Evolutionary conservation across 53 echinoderm and acorn worm species (phyloP).

Genomic region (Holothuria scabra): DNA sequence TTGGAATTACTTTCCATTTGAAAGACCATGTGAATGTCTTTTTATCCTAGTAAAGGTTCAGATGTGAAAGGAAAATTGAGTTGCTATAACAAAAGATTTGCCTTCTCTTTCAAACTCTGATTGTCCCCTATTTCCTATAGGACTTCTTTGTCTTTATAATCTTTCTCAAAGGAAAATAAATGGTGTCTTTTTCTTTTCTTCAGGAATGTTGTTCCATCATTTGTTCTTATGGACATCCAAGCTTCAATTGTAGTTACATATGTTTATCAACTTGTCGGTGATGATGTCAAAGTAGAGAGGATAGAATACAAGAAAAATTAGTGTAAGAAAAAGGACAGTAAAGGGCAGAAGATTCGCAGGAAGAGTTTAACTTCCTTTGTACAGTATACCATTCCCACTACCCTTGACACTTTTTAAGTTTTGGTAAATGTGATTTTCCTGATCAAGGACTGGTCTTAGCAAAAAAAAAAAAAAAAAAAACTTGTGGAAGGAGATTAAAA

Average conservation of each 20-base stretch:
- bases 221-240: constrained; percentile 99
- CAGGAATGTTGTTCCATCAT: constrained; percentile 87
- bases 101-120: no score
- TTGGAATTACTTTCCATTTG: no score
- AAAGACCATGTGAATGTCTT: no score
- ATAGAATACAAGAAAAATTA: constrained; percentile 99
- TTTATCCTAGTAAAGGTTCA: no score
- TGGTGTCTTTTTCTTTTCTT: background rate
- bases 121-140: no score
- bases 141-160: no score
- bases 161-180: no score
- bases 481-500: no score
- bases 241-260: constrained; percentile 98
- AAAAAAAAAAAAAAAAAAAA: no score
- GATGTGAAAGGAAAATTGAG: no score
- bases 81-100: no score
- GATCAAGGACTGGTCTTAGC: no score
- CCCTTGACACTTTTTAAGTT: background rate
- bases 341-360: background rate
- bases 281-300: constrained; percentile 99
- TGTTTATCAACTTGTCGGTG: constrained; percentile 96
- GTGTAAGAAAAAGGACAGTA: background rate
- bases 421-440: background rate
- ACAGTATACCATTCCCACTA: background rate
- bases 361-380: background rate